Evolutionary conservation across 2,888 invertebrate genomes (phyloP), one percentile per base, ranked within the genome.

Genomic region (Rhingia rostrata): DNA sequence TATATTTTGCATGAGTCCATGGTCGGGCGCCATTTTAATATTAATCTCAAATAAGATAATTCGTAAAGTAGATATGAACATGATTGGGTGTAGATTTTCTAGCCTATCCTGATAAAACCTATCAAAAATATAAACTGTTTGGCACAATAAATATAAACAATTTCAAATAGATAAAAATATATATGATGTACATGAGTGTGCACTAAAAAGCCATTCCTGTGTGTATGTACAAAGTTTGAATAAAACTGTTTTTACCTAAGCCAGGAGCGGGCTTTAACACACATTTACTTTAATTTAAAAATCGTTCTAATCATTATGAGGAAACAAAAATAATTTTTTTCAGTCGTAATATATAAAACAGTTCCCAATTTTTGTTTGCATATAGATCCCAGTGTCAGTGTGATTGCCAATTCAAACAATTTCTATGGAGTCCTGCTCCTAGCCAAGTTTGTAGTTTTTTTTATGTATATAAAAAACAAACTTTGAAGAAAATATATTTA

Each of bases 261-360:
- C 90, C 89, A 90, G 90, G 90, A 91, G 91, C 91, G 89, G 89
- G 88, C 88, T 88, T 88, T 86, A 56, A 69, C 49, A 82, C 60
- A 53, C 54, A 56, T 56, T 67, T 49, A 47, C 12, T 32, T 32
- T 10, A 47, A 43, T 73, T 47, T 39, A 9, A 22, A 22, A 45
- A 58, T 67, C 53, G 67, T 79, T 74, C 54, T 33, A 58, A 60
- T 7, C 37, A 67, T 64, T 53, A 58, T 79, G 83, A 84, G 83
- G 79, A 84, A 84, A 84, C 83, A 84, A 79, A 70, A 69, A 66
- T 56, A 66, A 66, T 7, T 33, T 32, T 35, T 66, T 30, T 35
- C n/a, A 14, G 33, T 53, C 43, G 53, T 30, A 49, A 32, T 53
- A 14, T 22, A 1, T 51, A 41, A 56, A n/a, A 54, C 37, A 35